Evolutionary conservation across 2,797 vertebrate species (phyloP), one percentile per base, ranked within the genome.

Genomic region (Enteromius thamalakanensis): DNA sequence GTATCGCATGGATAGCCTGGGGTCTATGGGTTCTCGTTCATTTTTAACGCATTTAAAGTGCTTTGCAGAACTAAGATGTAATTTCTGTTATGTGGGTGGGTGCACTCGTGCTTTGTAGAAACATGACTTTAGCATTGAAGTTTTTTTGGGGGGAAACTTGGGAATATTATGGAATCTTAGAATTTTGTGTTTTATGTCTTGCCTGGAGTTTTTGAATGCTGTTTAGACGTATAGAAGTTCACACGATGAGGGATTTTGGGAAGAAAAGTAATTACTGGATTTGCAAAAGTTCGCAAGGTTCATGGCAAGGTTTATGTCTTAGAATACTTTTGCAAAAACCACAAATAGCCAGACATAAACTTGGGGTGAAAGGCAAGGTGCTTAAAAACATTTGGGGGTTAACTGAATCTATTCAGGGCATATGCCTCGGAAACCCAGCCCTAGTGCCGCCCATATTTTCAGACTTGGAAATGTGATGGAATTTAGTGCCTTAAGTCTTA

Each of bases 1-100:
- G 37, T 51, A 64, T 82, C 17, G 32, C 58, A 84, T 88, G 77
- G 81, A 74, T 34, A 79, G 76, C 87, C 55, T 40, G 60, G 82
- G 76, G 85, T 69, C 65, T 32, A 8, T 17, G 53, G 85, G 58
- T 89, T 86, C 49, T 53, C 34, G 3, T 47, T 60, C 37, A n/a
- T 8, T 11, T 60, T 83, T 26, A 62, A 49, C 11, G 11, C 34
- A 55, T 76, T 82, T 58, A 75, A 49, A 32, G 17, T 53, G 34
- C n/a, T 64, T 67, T 45, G 55, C 64, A 77, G 37, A 83, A 37
- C 53, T 47, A n/a, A 70, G 65, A 34, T 55, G 64, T 70, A 11
- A 19, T 26, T 76, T 60, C 19, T 83, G 60, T 65, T 42, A 53
- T 81, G 26, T 81, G 67, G 32, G 37, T 26, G 74, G 55, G n/a